Evolutionary conservation across 2,888 invertebrate genomes (phyloP).

Genomic region (Phytoseiulus persimilis): DNA sequence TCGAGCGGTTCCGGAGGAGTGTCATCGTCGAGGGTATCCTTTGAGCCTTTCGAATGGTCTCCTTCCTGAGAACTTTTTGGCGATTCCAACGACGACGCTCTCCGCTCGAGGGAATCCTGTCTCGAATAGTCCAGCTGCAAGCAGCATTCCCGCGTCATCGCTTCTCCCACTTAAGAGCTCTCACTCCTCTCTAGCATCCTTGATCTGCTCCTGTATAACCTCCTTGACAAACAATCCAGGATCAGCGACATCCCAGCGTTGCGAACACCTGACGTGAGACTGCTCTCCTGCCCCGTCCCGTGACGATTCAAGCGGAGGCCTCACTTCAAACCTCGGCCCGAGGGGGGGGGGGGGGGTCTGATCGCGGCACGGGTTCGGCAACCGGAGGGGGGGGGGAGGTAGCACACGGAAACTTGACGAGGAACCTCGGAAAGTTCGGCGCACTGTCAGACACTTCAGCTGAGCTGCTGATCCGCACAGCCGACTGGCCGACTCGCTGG

Average conservation of each 20-base stretch:
- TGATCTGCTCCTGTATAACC: neutral
- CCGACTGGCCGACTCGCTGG: neutral
- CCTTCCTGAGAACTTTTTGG: slow-evolving; percentile 30
- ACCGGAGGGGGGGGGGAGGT: too few relatives aligned
- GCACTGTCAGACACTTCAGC: neutral
- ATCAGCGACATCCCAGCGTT: too few relatives aligned
- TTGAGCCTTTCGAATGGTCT: slow-evolving; percentile 35
- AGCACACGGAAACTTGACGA: neutral
- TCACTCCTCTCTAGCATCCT: neutral
- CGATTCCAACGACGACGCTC: slow-evolving; percentile 37
- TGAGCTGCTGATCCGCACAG: neutral
- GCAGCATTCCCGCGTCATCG: slow-evolving; percentile 33
- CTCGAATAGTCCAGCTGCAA: slow-evolving; percentile 38
- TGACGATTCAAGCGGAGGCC: too few relatives aligned
- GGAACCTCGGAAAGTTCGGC: neutral
- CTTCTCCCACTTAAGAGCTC: neutral
- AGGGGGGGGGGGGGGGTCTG: too few relatives aligned
- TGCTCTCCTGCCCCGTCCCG: too few relatives aligned
- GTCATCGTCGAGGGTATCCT: slow-evolving; percentile 35
- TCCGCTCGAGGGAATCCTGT: slow-evolving; percentile 33
- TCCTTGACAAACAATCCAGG: neutral
- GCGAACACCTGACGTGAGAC: too few relatives aligned
- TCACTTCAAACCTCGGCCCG: too few relatives aligned
- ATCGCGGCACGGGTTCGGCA: too few relatives aligned
- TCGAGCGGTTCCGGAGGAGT: slow-evolving; percentile 34